Conservation (phyloP, 64 coral and sea anemone genomes). For the Exaiptasia diaphana region DNA sequence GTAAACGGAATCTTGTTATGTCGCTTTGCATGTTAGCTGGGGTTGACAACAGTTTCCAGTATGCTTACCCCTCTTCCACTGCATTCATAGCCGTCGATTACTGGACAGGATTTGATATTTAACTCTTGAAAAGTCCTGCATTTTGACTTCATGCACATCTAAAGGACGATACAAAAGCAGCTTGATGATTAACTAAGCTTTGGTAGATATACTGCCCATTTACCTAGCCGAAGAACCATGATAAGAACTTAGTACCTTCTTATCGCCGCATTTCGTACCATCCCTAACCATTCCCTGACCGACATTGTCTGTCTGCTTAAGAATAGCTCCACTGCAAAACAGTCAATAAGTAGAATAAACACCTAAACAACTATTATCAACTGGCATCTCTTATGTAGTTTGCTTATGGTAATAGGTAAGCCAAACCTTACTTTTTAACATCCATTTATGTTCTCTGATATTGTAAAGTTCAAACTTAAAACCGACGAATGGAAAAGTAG, state of each 20-base stretch:
- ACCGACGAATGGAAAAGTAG: no score
- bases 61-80: slow-evolving; percentile 57
- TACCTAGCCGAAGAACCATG: neutral
- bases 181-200: neutral
- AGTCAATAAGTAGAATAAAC: neutral
- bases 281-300: slow-evolving; percentile 62
- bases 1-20: no score
- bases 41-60: no score
- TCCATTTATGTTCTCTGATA: no score
- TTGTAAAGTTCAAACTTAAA: no score
- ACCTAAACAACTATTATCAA: no score
- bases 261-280: slow-evolving; percentile 59
- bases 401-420: no score
- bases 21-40: no score
- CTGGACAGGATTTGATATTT: slow-evolving; percentile 38
- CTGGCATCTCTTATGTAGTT: no score
- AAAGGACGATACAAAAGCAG: neutral
- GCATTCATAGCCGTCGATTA: slow-evolving; percentile 31
- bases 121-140: slow-evolving; percentile 37
- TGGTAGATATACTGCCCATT: neutral
- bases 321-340: slow-evolving; percentile 34
- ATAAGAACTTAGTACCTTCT: slow-evolving; percentile 57
- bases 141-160: slow-evolving; percentile 67
- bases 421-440: no score
- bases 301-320: slow-evolving; percentile 18